Percentiles rank a stretch among this genome's conserved stretches.
Conservation (phyloP, 2,888 invertebrate species). For the Morpho helenor region DNA sequence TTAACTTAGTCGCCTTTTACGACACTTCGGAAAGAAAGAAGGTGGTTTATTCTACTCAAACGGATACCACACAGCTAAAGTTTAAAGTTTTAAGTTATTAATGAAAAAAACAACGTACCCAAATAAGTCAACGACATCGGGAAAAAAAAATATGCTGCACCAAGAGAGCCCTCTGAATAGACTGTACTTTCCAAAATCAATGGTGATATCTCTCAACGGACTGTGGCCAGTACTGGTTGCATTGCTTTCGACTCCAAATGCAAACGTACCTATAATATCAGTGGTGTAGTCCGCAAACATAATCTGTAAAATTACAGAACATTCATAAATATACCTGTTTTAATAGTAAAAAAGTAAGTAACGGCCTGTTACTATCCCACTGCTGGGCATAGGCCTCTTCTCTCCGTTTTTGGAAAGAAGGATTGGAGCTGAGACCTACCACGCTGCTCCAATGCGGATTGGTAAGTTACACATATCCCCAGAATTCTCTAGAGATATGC, state of each 20-base stretch:
- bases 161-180: constrained; percentile 29
- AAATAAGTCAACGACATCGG: constrained; percentile 34
- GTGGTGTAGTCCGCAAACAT: constrained; percentile 35
- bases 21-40: too few species aligned
- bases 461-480: too few species aligned
- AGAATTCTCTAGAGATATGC: too few species aligned
- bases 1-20: too few species aligned
- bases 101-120: constrained; percentile 26
- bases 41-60: too few species aligned
- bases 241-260: constrained; percentile 34
- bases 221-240: constrained; percentile 35
- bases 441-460: too few species aligned
- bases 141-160: constrained; percentile 38
- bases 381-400: too few species aligned
- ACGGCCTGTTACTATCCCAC: too few species aligned
- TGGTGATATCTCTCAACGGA: constrained; percentile 32
- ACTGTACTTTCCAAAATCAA: constrained; percentile 30
- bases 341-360: too few species aligned
- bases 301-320: constrained; percentile 21
- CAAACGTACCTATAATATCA: constrained; percentile 35
- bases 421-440: too few species aligned
- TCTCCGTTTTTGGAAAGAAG: too few species aligned
- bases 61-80: too few species aligned
- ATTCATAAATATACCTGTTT: neutral
- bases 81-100: neutral